These are phyloP conservation scores for Chaetodon auriga DNA, from an alignment of 2,113 vertebrate genomes.

Conservation along the genomic window DNA sequence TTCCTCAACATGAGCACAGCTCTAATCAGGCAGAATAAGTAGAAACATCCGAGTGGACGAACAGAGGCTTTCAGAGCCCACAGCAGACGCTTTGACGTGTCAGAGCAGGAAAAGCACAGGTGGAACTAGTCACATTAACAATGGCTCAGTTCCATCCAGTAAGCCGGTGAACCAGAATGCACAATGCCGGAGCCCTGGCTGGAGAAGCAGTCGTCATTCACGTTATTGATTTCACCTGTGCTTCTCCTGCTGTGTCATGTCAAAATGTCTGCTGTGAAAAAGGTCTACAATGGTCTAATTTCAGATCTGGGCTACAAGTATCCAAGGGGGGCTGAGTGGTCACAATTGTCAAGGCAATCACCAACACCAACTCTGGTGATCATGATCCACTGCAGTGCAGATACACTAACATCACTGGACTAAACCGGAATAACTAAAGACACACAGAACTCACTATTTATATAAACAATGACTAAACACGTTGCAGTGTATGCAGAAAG, in stretches of 20 bases:
- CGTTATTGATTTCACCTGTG: background rate
- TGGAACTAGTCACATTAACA: background rate
- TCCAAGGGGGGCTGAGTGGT: background rate
- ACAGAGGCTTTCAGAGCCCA: background rate
- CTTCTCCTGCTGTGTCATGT: background rate
- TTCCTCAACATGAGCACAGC: background rate
- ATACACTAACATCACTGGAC: too few relatives aligned
- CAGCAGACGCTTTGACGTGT: background rate
- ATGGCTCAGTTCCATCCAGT: background rate
- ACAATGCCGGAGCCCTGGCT: background rate
- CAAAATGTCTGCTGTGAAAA: background rate
- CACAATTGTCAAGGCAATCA: background rate
- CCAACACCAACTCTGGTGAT: constrained; percentile 3
- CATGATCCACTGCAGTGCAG: background rate
- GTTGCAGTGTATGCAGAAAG: background rate
- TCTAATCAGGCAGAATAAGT: background rate
- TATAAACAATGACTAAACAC: background rate
- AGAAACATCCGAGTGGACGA: background rate
- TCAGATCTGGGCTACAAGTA: background rate
- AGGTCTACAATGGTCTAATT: background rate
- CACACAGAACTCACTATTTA: background rate
- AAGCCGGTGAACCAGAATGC: background rate
- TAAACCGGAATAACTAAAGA: background rate
- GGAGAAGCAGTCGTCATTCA: background rate
- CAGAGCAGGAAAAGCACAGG: constrained; percentile 1